Percentiles rank a stretch among this genome's conserved stretches.
phyloP scores from a whole-genome alignment of 2,888 invertebrate species.

The Phengaris alcon region DNA sequence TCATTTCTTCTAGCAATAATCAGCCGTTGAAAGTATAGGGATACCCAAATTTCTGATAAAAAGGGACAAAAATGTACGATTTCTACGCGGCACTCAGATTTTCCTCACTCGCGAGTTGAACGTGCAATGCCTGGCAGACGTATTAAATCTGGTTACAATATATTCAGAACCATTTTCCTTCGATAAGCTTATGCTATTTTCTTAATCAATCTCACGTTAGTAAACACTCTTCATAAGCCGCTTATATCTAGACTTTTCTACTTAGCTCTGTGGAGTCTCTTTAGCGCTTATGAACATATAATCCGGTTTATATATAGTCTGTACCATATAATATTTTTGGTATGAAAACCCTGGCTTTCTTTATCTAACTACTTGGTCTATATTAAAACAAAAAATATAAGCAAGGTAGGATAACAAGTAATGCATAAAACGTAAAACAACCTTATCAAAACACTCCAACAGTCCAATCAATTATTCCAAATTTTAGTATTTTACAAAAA shows the following conservation, averaged over 20 bases:
- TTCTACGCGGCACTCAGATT: no score
- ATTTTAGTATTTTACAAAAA: no score
- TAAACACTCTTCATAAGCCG: conserved; percentile 23
- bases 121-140: no score
- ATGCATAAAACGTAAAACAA: background rate
- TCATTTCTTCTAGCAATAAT: no score
- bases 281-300: conserved; percentile 1
- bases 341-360: background rate
- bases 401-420: background rate
- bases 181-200: background rate
- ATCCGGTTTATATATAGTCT: conserved; percentile 8
- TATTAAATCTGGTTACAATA: no score
- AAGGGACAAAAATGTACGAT: no score
- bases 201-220: background rate
- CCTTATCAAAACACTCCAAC: no score
- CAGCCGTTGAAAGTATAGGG: no score
- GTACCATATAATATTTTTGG: background rate
- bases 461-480: no score
- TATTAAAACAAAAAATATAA: no score
- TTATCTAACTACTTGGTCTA: background rate
- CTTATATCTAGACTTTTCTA: conserved; percentile 23
- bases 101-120: no score
- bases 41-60: no score
- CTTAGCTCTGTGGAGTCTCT: conserved; percentile 7
- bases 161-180: background rate